These are phyloP conservation scores for Silvanus unidentatus DNA, from an alignment of 2,888 invertebrate genomes.

Conservation along the genomic window DNA sequence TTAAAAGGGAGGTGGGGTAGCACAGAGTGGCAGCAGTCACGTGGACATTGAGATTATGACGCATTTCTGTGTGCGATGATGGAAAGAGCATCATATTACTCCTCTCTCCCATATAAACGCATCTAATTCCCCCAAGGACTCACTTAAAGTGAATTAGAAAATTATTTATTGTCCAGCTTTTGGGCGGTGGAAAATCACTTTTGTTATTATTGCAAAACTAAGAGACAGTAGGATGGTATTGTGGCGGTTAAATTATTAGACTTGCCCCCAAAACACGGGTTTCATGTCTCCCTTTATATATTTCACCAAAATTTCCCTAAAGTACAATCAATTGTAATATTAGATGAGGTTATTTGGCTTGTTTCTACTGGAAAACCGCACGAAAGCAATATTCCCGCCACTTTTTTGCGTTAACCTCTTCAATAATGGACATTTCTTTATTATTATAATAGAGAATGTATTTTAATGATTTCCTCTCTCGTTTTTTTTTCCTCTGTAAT, in stretches of 20 bases:
- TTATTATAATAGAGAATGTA: conserved; percentile 9
- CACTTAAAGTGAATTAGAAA: not conserved
- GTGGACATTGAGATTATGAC: conserved; percentile 23
- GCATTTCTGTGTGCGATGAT: conserved; percentile 13
- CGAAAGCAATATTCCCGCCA: no score
- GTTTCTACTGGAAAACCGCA: not conserved
- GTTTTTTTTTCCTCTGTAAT: conserved; percentile 3
- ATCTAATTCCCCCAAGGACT: conserved; percentile 7
- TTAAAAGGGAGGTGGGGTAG: not conserved
- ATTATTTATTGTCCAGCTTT: no score
- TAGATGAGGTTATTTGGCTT: conserved; percentile 7
- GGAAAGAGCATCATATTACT: conserved; percentile 4
- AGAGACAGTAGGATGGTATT: not conserved
- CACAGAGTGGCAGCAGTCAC: conserved; percentile 24
- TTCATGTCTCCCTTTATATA: no score
- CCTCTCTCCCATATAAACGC: conserved; percentile 6
- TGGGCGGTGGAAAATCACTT: conserved; percentile 10
- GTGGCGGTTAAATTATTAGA: no score
- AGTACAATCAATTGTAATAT: conserved; percentile 32
- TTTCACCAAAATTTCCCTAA: conserved; percentile 26
- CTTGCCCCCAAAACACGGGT: no score
- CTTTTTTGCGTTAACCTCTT: no score
- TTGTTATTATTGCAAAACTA: conserved; percentile 8
- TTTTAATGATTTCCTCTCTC: conserved; percentile 4
- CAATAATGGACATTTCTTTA: conserved; percentile 7